Base-by-base conservation (phyloP, 2,797 vertebrate genomes). In the Gadopsis marmoratus region DNA sequence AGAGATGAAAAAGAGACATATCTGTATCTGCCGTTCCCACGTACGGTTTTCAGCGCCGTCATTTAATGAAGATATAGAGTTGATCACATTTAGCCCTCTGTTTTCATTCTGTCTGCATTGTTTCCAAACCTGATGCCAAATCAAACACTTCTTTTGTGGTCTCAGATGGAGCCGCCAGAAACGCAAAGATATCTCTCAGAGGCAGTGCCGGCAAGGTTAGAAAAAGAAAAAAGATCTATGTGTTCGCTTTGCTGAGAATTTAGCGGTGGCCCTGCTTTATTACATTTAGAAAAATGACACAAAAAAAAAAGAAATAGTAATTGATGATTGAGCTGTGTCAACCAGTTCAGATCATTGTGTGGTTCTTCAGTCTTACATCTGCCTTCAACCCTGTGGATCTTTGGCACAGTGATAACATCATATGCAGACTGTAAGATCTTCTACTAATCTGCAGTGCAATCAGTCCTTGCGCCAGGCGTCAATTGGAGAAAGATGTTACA, bases 101-200 rank as follows among this genome's bases (percentile, higher is more conserved):
- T 90, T 93, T 91, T 91, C 74, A 56, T 86, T 89, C 62, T 64
- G 74, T 73, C 88, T 90, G 76, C 74, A 83, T 86, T 93, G 87
- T 94, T 94, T 95, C 93, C 91, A 92, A 89, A 71, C 59, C 53
- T 3, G 54, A 43, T 77, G 94, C 94, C 94, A 95, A 95, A 87
- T 83, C 71, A 94, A 94, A 93, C 90, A 88, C 63, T 79, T 79
- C 60, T 82, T 86, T 74, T 89, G 78, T 79, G 86, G 81, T 90
- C 86, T 74, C 19, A 67, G 73, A 83, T 88, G 73, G 73, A 85
- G 74, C 76, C 7, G 81, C 91, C 91, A 93, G 81, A 84, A 87
- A 79, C 14, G 41, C 73, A 79, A 71, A 55, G 67, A 84, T 80
- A 80, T 76, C 60, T 87, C 84, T 93, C 78, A 84, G 85, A 92